These are phyloP conservation scores for Parazoanthus swiftii DNA, from an alignment of 92 coral and sea anemone genomes.

Conservation along the genomic window DNA sequence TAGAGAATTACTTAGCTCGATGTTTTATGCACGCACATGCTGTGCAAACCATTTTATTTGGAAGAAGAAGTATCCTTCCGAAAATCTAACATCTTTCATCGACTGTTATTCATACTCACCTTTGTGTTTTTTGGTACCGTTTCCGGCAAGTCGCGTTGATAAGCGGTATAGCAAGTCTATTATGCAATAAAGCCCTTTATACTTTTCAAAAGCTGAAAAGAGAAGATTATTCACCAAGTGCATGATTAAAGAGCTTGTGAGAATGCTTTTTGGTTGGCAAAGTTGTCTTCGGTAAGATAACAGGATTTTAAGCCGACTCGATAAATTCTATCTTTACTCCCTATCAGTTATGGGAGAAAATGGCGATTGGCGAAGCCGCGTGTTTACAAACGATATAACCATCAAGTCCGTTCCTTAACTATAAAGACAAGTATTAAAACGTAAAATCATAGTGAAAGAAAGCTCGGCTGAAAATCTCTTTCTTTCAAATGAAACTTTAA, in stretches of 20 bases:
- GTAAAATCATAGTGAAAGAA: background rate
- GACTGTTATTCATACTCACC: no score
- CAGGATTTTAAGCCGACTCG: background rate
- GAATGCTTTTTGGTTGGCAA: no score
- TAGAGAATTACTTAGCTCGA: background rate
- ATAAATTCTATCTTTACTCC: background rate
- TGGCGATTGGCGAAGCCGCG: background rate
- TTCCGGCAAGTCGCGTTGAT: no score
- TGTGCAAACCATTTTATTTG: background rate
- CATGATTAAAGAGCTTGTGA: no score
- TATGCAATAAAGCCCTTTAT: no score
- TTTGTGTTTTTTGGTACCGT: no score
- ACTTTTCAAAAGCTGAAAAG: background rate
- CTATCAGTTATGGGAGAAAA: background rate
- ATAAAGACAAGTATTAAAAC: background rate
- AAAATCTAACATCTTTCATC: no score
- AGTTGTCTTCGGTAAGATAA: background rate
- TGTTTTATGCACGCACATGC: background rate
- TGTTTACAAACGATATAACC: background rate
- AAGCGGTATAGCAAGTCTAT: no score
- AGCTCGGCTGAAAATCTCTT: background rate
- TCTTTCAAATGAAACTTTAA: background rate
- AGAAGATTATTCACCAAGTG: background rate
- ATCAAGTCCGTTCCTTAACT: background rate
- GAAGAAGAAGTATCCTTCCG: background rate